A percentile compares a stretch with the other conserved stretches of the same genome.
These are phyloP conservation scores for Ramazzottius varieornatus DNA, from an alignment of 2,888 invertebrate species.

Conservation along the genomic window DNA sequence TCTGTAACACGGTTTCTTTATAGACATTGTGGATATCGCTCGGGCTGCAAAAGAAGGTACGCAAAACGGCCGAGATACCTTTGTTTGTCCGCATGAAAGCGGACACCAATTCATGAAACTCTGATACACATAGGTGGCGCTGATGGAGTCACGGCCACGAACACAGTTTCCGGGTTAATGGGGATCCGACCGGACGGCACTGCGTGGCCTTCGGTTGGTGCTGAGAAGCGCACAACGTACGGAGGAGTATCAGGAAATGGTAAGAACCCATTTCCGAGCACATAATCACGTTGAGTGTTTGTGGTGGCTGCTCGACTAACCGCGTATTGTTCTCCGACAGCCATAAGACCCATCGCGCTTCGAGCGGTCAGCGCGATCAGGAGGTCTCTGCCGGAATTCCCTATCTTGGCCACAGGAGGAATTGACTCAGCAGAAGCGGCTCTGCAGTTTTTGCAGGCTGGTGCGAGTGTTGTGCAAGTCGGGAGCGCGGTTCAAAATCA, in stretches of 20 bases:
- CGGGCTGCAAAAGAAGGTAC: constrained; percentile 57
- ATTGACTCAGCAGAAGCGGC: constrained; percentile 86
- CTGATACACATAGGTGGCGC: constrained; percentile 53
- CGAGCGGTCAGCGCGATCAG: constrained; percentile 68
- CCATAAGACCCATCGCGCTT: constrained; percentile 74
- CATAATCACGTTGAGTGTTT: constrained; percentile 20
- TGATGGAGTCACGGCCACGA: constrained; percentile 82
- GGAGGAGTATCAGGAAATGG: constrained; percentile 80
- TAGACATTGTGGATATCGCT: constrained; percentile 65
- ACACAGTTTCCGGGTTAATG: constrained; percentile 88
- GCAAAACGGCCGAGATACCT: background rate
- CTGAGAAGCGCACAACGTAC: constrained; percentile 53
- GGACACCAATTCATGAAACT: too few species aligned
- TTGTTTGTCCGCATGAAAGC: too few species aligned
- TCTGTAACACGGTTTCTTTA: too few species aligned
- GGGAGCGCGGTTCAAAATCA: constrained; percentile 5
- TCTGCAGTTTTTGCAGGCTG: constrained; percentile 74
- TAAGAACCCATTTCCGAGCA: too few species aligned
- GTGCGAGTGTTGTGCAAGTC: constrained; percentile 70
- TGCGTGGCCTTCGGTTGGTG: constrained; percentile 76
- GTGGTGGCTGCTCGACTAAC: constrained; percentile 28
- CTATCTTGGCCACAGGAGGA: constrained; percentile 83
- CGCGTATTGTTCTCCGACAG: too few species aligned
- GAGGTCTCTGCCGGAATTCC: constrained; percentile 52
- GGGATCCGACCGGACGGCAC: constrained; percentile 45